Evolutionary conservation across 2,113 vertebrate species (phyloP).

Genomic region (Sinocyclocheilus anshuiensis): DNA sequence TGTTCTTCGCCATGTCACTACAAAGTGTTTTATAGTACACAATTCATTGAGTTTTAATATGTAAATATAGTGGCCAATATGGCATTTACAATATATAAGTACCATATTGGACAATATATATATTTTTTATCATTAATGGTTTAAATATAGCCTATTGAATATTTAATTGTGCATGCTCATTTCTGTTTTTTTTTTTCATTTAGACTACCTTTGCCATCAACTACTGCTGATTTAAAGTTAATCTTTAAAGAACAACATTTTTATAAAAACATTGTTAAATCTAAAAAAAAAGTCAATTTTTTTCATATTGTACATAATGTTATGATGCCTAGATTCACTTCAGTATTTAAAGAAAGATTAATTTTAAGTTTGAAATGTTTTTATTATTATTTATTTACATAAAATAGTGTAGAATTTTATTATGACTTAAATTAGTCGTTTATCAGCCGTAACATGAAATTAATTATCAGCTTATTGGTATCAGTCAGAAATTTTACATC

Average conservation of each 20-base stretch:
- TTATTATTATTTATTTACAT: background rate
- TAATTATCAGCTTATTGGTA: background rate
- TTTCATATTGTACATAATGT: background rate
- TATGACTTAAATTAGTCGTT: background rate
- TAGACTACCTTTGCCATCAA: background rate
- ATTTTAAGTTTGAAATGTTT: background rate
- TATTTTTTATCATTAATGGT: background rate
- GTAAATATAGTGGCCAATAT: background rate
- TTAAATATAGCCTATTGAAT: background rate
- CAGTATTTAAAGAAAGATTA: too few relatives aligned
- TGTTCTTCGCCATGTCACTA: conserved; percentile 10
- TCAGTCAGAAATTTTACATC: background rate
- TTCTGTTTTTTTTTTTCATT: background rate
- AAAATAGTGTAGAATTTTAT: background rate
- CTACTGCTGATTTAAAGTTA: background rate
- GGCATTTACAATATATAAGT: too few relatives aligned
- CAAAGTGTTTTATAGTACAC: background rate
- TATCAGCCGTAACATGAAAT: background rate
- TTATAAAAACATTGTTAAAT: background rate
- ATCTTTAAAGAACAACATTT: background rate
- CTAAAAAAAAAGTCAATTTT: background rate
- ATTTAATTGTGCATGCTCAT: background rate
- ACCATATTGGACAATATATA: too few relatives aligned
- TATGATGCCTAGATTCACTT: background rate
- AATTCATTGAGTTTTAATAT: background rate